Percentiles rank a stretch among this genome's conserved stretches.
These are phyloP conservation scores for Leucozona laternaria DNA, from an alignment of 2,888 invertebrate species.

Conservation along the genomic window DNA sequence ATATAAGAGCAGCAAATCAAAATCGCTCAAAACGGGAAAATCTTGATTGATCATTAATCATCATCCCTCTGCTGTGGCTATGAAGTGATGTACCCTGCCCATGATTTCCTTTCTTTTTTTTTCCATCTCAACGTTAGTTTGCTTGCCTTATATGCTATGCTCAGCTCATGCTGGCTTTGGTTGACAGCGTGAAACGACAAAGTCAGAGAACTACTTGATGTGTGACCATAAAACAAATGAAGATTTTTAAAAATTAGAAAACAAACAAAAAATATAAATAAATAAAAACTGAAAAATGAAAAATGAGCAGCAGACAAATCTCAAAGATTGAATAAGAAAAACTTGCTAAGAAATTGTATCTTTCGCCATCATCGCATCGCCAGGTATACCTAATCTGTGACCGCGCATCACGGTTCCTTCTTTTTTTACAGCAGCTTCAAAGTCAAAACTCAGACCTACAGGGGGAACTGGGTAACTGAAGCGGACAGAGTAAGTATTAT, in stretches of 20 bases:
- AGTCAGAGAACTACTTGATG: conserved; percentile 66
- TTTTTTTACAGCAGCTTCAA: conserved; percentile 18
- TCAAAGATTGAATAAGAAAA: conserved; percentile 37
- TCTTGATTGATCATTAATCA: conserved; percentile 76
- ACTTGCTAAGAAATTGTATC: conserved; percentile 34
- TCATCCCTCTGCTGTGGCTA: conserved; percentile 58
- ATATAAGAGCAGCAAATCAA: conserved; percentile 75
- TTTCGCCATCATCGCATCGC: not conserved
- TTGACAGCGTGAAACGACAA: conserved; percentile 67
- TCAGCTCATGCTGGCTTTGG: conserved; percentile 25
- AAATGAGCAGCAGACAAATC: conserved; percentile 26
- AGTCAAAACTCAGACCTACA: conserved; percentile 14
- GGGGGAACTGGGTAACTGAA: conserved; percentile 59
- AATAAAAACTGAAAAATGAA: not conserved
- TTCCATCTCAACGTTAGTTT: conserved; percentile 26
- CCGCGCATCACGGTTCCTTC: conserved; percentile 44
- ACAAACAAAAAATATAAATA: not conserved
- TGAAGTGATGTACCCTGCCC: conserved; percentile 36
- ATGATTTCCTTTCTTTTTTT: conserved; percentile 17
- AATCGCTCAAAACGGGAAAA: conserved; percentile 74
- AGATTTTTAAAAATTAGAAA: conserved; percentile 52
- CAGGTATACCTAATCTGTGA: conserved; percentile 53
- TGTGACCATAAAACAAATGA: conserved; percentile 67
- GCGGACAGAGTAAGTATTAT: conserved; percentile 28
- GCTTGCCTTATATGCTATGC: conserved; percentile 29